Conservation (phyloP, 2,797 vertebrate species). For the Sorex maritimensis region DNA sequence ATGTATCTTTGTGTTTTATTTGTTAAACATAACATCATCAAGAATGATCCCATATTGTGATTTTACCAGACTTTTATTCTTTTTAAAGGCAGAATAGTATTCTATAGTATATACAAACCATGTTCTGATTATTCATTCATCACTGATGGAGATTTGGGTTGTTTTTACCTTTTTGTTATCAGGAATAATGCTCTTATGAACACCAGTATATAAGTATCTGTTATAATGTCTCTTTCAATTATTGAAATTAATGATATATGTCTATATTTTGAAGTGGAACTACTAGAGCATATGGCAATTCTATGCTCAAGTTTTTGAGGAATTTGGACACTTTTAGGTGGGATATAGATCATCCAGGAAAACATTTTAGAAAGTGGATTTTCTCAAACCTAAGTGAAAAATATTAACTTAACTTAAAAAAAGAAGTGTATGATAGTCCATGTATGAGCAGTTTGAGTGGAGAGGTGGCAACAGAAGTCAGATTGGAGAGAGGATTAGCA, state of each 20-base stretch:
- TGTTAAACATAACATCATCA: background rate
- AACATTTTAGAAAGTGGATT: background rate
- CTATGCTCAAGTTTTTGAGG: constrained; percentile 31
- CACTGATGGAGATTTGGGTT: background rate
- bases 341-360: background rate
- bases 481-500: no score
- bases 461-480: no score
- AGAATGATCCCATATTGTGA: background rate
- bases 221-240: background rate
- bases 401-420: no score
- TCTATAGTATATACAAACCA: background rate
- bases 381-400: no score
- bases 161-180: background rate
- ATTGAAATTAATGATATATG: background rate
- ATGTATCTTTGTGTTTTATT: background rate
- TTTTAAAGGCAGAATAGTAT: constrained; percentile 58
- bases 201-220: background rate
- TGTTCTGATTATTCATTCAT: background rate
- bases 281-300: background rate
- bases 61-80: background rate
- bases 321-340: background rate
- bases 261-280: background rate
- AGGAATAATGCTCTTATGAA: background rate
- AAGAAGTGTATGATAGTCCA: no score
- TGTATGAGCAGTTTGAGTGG: no score